Percentiles rank a stretch among this genome's conserved stretches.
These are phyloP conservation scores for Drosophila buzzatii DNA, from an alignment of 2,888 invertebrate species.

Conservation along the genomic window DNA sequence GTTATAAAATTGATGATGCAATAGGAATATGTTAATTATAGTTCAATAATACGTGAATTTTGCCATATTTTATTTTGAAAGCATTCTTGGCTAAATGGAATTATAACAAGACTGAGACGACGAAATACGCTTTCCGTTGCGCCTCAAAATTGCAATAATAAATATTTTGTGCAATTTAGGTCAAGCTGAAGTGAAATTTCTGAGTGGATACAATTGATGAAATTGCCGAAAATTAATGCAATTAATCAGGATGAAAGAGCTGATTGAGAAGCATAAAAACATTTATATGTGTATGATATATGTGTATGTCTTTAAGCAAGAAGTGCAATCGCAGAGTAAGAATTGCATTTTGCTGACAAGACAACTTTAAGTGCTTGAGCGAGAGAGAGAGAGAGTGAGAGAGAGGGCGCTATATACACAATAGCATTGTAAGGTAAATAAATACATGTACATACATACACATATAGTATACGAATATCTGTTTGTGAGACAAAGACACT, in stretches of 20 bases:
- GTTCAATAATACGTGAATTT: slow-evolving; percentile 19
- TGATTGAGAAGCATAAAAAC: not conserved
- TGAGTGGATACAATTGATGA: not conserved
- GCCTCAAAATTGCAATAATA: not conserved
- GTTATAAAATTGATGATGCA: slow-evolving; percentile 6
- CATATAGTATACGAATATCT: slow-evolving; percentile 1
- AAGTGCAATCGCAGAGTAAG: slow-evolving; percentile 1
- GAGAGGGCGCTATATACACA: not conserved
- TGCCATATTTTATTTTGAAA: slow-evolving; percentile 13
- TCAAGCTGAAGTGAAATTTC: slow-evolving; percentile 5
- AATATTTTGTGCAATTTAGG: slow-evolving; percentile 10
- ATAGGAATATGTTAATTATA: slow-evolving; percentile 3
- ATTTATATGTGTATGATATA: not conserved
- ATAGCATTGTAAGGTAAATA: slow-evolving; percentile 6
- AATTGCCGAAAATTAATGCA: not conserved
- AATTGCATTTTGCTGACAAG: slow-evolving; percentile 37
- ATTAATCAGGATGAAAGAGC: slow-evolving; percentile 8
- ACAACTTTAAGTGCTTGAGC: slow-evolving; percentile 4
- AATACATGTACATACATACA: not conserved
- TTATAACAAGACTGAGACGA: not conserved
- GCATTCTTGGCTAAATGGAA: slow-evolving; percentile 5
- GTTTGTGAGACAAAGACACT: slow-evolving; percentile 20
- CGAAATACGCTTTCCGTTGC: not conserved
- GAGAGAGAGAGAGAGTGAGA: not conserved
- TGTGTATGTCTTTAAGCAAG: not conserved